phyloP scores from a whole-genome alignment of 2,113 vertebrate species.

The Lepisosteus osseus region DNA sequence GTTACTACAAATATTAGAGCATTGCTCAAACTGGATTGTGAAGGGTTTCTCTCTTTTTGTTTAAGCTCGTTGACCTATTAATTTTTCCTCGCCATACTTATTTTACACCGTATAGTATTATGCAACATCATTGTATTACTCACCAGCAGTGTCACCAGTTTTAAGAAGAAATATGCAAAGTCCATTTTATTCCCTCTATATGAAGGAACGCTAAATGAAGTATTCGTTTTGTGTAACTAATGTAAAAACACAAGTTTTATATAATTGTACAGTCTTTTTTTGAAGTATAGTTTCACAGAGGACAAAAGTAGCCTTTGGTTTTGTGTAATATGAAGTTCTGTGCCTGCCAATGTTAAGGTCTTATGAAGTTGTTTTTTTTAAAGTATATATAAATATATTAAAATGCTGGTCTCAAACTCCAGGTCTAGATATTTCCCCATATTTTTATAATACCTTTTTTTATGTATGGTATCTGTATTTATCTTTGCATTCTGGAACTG shows the following conservation, averaged over 20 bases:
- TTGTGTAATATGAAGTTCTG: slow-evolving; percentile 51
- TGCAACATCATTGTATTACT: slow-evolving; percentile 54
- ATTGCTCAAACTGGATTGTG: slow-evolving; percentile 42
- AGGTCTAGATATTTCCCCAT: slow-evolving; percentile 33
- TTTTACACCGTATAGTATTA: slow-evolving; percentile 80
- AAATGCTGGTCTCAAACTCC: slow-evolving; percentile 61
- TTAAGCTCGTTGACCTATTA: slow-evolving; percentile 55
- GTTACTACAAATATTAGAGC: background rate
- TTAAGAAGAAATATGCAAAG: slow-evolving; percentile 77
- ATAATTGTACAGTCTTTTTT: slow-evolving; percentile 93
- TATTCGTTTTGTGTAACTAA: slow-evolving; percentile 97
- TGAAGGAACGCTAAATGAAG: slow-evolving; percentile 95
- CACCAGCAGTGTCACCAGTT: slow-evolving; percentile 90
- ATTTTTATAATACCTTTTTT: too few species aligned
- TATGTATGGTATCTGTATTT: too few species aligned
- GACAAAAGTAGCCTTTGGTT: slow-evolving; percentile 50
- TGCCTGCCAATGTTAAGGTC: slow-evolving; percentile 54
- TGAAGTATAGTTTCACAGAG: slow-evolving; percentile 38
- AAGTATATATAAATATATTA: slow-evolving; percentile 58
- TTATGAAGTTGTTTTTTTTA: slow-evolving; percentile 57
- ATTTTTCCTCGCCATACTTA: slow-evolving; percentile 61
- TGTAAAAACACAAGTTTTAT: slow-evolving; percentile 99
- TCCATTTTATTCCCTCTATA: slow-evolving; percentile 60
- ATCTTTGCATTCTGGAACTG: too few species aligned
- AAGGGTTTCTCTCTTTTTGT: slow-evolving; percentile 42